Evolutionary conservation across 2,888 invertebrate genomes (phyloP).

Genomic region (Homarus gammarus): DNA sequence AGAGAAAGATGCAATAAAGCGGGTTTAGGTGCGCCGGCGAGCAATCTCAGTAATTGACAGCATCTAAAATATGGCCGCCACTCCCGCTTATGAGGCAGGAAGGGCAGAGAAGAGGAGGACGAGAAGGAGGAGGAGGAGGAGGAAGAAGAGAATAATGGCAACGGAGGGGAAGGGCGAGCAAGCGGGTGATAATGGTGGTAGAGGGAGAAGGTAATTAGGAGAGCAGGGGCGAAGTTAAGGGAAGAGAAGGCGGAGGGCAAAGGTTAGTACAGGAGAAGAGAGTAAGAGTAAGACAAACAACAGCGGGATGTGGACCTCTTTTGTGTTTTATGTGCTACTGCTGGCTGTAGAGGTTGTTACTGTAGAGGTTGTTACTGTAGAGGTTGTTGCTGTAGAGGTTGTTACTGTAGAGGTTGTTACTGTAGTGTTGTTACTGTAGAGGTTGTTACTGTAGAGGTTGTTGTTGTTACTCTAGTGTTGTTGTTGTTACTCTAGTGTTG

Average conservation of each 20-base stretch:
- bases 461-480: no score
- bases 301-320: not conserved
- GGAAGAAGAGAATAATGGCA: constrained; percentile 11
- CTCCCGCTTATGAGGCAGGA: constrained; percentile 64
- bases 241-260: not conserved
- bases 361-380: not conserved
- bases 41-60: constrained; percentile 76
- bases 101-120: constrained; percentile 47
- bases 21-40: constrained; percentile 63
- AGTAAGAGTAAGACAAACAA: not conserved
- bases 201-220: constrained; percentile 36
- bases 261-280: not conserved
- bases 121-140: constrained; percentile 24
- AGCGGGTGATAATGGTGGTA: constrained; percentile 18
- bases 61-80: constrained; percentile 75
- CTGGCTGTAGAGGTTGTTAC: not conserved
- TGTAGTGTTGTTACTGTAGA: no score
- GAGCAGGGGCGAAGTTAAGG: constrained; percentile 19
- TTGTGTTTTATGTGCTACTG: no score
- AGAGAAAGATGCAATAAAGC: constrained; percentile 69
- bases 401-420: no score
- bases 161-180: constrained; percentile 31
- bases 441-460: no score
- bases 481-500: no score
- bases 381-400: not conserved